These are phyloP conservation scores for Hylia prasina DNA, from an alignment of 2,113 vertebrate species.

Conservation along the genomic window DNA sequence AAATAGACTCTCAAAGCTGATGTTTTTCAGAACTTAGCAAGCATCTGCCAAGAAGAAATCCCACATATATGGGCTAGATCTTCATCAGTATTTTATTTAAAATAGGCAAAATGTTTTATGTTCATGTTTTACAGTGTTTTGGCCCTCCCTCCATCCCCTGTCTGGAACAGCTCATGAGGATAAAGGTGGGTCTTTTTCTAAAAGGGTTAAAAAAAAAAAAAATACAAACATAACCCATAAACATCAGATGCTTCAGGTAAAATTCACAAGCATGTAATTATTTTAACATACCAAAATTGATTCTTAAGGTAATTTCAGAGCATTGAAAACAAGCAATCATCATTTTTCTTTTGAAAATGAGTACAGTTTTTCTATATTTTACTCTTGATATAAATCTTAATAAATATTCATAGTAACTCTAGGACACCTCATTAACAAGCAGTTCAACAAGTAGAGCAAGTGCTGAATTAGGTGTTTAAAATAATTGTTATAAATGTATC, in stretches of 20 bases:
- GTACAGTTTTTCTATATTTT: background rate
- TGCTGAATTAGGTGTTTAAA: slow-evolving; percentile 8
- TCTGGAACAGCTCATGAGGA: background rate
- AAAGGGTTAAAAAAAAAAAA: background rate
- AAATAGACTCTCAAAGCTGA: background rate
- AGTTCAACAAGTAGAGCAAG: slow-evolving; percentile 40
- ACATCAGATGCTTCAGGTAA: slow-evolving; percentile 8
- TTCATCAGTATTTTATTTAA: background rate
- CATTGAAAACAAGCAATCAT: slow-evolving; percentile 22
- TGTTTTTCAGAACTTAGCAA: background rate
- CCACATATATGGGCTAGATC: background rate
- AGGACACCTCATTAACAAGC: slow-evolving; percentile 37
- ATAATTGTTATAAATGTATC: slow-evolving; percentile 12
- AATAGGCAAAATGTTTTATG: background rate
- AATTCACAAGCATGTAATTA: background rate
- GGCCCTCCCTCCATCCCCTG: rapidly evolving
- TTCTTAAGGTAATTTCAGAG: slow-evolving; percentile 12
- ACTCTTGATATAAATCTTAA: slow-evolving; percentile 34
- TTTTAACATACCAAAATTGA: slow-evolving; percentile 6
- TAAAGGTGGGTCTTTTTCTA: background rate
- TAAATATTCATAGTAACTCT: slow-evolving; percentile 38
- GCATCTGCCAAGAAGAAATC: background rate
- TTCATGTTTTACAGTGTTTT: background rate
- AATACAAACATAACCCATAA: background rate
- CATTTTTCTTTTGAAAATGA: background rate